phyloP scores from a whole-genome alignment of 2,888 invertebrate genomes.

The Ecdyonurus torrentis region DNA sequence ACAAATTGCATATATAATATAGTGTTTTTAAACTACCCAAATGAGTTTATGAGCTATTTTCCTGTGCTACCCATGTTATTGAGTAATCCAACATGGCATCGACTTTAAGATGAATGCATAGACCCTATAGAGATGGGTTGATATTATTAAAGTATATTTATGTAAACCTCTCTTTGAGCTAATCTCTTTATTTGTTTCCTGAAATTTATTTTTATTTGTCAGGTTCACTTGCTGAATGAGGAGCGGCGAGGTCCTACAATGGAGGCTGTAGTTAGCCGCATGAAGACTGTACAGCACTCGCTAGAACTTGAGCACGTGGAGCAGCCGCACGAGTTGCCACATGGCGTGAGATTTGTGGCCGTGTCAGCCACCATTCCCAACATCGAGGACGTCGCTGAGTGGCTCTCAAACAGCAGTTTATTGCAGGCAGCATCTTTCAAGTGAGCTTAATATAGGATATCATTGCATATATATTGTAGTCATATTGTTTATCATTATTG shows the following conservation, averaged over 20 bases:
- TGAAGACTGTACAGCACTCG: slow-evolving; percentile 50
- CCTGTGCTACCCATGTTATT: no score
- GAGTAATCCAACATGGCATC: no score
- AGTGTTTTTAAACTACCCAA: no score
- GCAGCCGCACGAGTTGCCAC: neutral
- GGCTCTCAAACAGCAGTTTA: slow-evolving; percentile 37
- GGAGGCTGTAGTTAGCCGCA: slow-evolving; percentile 62
- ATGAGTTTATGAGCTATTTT: no score
- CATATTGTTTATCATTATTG: slow-evolving; percentile 6
- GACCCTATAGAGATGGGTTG: no score
- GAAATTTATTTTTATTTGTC: no score
- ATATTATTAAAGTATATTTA: no score
- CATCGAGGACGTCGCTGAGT: slow-evolving; percentile 52
- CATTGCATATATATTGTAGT: neutral
- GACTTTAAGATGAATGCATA: no score
- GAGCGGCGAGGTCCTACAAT: slow-evolving; percentile 52
- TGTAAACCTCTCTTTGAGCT: no score
- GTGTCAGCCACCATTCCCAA: slow-evolving; percentile 68
- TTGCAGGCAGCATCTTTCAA: slow-evolving; percentile 21
- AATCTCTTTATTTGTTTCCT: no score
- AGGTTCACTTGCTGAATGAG: slow-evolving; percentile 55
- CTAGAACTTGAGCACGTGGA: slow-evolving; percentile 4
- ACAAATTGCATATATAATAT: no score
- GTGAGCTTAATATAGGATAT: slow-evolving; percentile 17
- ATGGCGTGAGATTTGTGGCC: slow-evolving; percentile 41